Base-by-base conservation (phyloP, 2,113 vertebrate genomes). In the Cathartes aura region DNA sequence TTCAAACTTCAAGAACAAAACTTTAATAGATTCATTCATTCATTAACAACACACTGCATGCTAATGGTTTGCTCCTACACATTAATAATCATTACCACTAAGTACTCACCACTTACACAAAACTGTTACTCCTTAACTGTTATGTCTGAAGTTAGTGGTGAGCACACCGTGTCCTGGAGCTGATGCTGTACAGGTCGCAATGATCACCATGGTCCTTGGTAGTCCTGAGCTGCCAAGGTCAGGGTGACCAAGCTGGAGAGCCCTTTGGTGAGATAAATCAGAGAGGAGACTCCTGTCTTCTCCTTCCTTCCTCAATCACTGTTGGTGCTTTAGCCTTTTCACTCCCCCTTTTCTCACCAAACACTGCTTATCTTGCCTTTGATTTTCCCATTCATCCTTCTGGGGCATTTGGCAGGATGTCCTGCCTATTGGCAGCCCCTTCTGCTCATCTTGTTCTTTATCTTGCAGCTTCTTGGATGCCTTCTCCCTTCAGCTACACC, bases 151-250 rank as follows among this genome's bases (percentile, higher is more conserved):
- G 19, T 53, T 18, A 86, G 17, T 0, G 1, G 27, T 38, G 16
- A 64, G 20, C 15, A 26, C 19, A 13, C 17, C 4, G 1, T 52
- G 23, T 80, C 24, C 36, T 1, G 1, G 52, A 82, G 16, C 6
- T 48, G 24, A 40, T 27, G 18, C 6, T 0, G 0, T 34, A n/a
- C 8, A 47, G 9, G 15, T 79, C 36, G 43, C 21, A 42, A 24
- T 14, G 11, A 45, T 15, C 2, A 1, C 4, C 32, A 19, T 26
- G 3, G 12, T 71, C 23, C 14, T 75, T 64, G 45, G 20, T 60
- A 27, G 29, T 48, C 22, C 14, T 76, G 45, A 86, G n/a, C 12
- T 88, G 21, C 7, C 58, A 75, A 11, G 15, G 38, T 75, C 38
- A 38, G n/a, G 12, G 16, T 62, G 18, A 40, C 2, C 7, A 81